phyloP scores from a whole-genome alignment of 2,888 invertebrate genomes.

The Lamproptera curius region DNA sequence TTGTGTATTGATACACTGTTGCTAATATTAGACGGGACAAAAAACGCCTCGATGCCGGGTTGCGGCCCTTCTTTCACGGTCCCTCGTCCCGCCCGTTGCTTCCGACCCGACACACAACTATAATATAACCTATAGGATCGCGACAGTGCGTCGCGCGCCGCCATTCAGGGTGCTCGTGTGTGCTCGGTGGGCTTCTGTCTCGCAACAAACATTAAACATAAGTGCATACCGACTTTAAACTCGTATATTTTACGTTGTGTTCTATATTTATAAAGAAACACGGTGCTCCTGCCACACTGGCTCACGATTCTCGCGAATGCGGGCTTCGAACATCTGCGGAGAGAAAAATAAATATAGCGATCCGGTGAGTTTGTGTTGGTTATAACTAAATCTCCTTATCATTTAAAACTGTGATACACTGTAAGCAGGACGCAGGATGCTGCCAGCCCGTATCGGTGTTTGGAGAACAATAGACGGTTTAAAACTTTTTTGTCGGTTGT shows the following conservation, averaged over 20 bases:
- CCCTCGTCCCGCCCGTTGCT: slow-evolving; percentile 42
- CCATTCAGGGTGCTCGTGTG: slow-evolving; percentile 46
- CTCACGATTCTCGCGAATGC: slow-evolving; percentile 49
- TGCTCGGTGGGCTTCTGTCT: slow-evolving; percentile 40
- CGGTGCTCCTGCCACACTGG: slow-evolving; percentile 46
- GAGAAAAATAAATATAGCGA: slow-evolving; percentile 67
- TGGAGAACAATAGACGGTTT: slow-evolving; percentile 17
- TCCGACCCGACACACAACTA: slow-evolving; percentile 30
- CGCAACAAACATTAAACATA: slow-evolving; percentile 49
- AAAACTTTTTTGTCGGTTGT: slow-evolving; percentile 3
- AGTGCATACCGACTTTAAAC: slow-evolving; percentile 48
- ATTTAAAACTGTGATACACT: slow-evolving; percentile 22
- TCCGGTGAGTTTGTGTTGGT: slow-evolving; percentile 62
- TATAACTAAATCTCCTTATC: slow-evolving; percentile 29
- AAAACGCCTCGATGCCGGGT: slow-evolving; percentile 55
- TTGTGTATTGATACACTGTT: slow-evolving; percentile 31
- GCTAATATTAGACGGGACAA: slow-evolving; percentile 68
- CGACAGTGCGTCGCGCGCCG: slow-evolving; percentile 58
- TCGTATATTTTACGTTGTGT: slow-evolving; percentile 48
- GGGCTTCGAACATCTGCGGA: slow-evolving; percentile 50
- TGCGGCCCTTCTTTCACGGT: slow-evolving; percentile 64
- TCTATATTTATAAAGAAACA: slow-evolving; percentile 42
- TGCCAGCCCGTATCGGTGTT: slow-evolving; percentile 13
- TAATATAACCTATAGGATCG: slow-evolving; percentile 31
- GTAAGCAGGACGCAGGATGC: slow-evolving; percentile 21